Evolutionary conservation across 2,888 invertebrate genomes (phyloP).

Genomic region (Habrosyne pyritoides): DNA sequence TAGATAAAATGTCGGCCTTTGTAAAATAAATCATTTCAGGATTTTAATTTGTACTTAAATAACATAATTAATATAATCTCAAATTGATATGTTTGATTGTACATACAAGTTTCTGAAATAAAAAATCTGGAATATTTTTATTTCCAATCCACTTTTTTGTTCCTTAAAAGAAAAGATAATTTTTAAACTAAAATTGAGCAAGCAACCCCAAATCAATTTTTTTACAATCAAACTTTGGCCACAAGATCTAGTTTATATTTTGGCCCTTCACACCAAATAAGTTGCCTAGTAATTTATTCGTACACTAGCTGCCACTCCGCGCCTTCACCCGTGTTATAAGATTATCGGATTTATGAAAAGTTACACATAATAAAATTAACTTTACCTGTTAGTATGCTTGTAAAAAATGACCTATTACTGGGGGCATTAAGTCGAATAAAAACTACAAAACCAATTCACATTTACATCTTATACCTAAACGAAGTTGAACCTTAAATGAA

Average conservation of each 20-base stretch:
- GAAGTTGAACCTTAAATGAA: background rate
- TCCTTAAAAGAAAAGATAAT: background rate
- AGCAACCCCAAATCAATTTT: background rate
- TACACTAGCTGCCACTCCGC: background rate
- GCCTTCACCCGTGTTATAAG: background rate
- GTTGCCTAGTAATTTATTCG: background rate
- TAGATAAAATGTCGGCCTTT: background rate
- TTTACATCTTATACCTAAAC: background rate
- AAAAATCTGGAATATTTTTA: background rate
- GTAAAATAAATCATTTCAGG: background rate
- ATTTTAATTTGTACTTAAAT: background rate
- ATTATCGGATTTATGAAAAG: too few species aligned
- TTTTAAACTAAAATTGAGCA: background rate
- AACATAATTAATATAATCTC: background rate
- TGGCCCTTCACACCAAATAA: background rate
- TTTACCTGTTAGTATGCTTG: too few species aligned
- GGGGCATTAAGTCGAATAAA: background rate
- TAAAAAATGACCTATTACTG: too few species aligned
- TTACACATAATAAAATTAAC: too few species aligned
- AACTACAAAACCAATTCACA: background rate
- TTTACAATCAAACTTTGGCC: too few species aligned
- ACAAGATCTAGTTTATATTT: background rate
- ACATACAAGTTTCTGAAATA: background rate
- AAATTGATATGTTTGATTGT: slow-evolving; percentile 1
- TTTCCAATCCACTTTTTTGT: background rate